Evolutionary conservation across 1,140 invertebrate species (phyloP).

Genomic region (Eupristina koningsbergeri): DNA sequence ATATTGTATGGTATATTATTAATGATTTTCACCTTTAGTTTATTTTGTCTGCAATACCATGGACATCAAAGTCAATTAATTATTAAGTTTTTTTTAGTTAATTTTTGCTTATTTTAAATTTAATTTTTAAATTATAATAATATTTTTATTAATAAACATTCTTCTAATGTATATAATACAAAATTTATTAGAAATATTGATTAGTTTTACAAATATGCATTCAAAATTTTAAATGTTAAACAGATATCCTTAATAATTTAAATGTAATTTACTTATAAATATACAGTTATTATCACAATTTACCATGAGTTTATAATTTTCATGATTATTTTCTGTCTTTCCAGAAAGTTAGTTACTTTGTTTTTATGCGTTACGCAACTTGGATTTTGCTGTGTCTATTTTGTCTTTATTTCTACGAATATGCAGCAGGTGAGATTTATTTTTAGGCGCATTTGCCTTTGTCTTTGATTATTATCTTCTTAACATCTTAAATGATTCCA

Average conservation of each 20-base stretch:
- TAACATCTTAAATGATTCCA: slow-evolving; percentile 17
- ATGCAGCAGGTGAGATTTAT: slow-evolving; percentile 78
- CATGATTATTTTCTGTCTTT: slow-evolving; percentile 58
- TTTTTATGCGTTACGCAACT: slow-evolving; percentile 93
- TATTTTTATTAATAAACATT: neutral
- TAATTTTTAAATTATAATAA: neutral
- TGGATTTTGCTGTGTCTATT: slow-evolving; percentile 96
- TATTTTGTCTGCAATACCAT: too few species aligned
- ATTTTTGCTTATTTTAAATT: neutral
- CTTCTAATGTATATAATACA: too few species aligned
- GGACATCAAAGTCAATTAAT: too few species aligned
- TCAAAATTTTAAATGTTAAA: too few species aligned
- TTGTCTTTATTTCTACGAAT: slow-evolving; percentile 91
- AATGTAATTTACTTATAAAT: too few species aligned
- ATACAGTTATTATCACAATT: too few species aligned
- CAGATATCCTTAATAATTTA: too few species aligned
- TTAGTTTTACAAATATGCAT: too few species aligned
- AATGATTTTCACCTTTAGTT: too few species aligned
- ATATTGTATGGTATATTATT: too few species aligned
- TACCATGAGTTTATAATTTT: neutral
- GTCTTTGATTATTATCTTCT: slow-evolving; percentile 7
- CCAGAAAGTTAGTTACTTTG: slow-evolving; percentile 78
- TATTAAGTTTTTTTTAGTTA: neutral
- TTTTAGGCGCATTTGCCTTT: slow-evolving; percentile 14
- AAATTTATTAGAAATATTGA: too few species aligned